These are phyloP conservation scores for Danionella cerebrum DNA, from an alignment of 2,113 vertebrate species.

Conservation along the genomic window DNA sequence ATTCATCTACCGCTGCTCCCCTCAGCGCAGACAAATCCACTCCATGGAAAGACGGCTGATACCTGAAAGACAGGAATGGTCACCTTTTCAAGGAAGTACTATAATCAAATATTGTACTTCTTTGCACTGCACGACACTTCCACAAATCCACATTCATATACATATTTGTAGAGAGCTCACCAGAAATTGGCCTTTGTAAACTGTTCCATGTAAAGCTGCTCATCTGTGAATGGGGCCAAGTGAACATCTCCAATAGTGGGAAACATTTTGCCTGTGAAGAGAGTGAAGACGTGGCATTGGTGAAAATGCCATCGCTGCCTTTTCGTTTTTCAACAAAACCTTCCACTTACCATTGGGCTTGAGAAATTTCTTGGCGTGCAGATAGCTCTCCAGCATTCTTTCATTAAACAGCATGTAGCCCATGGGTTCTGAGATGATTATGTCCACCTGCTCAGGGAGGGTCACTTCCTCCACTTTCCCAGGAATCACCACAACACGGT, in stretches of 20 bases:
- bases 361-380: constrained; percentile 95
- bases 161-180: constrained; percentile 57
- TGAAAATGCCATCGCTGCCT: too few relatives aligned
- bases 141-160: background rate
- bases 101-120: background rate
- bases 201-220: constrained; percentile 98
- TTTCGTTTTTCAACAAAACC: background rate
- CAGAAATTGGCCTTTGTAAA: constrained; percentile 98
- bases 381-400: constrained; percentile 93
- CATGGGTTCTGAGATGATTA: constrained; percentile 96
- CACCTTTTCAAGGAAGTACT: background rate
- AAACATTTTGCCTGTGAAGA: constrained; percentile 85
- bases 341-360: constrained; percentile 76
- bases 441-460: constrained; percentile 88
- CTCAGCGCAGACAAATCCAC: constrained; percentile 87
- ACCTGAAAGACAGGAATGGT: constrained; percentile 61
- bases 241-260: constrained; percentile 93
- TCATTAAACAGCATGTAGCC: constrained; percentile 98
- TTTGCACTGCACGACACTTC: background rate
- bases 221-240: constrained; percentile 90
- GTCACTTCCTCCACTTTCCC: constrained; percentile 93
- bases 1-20: constrained; percentile 89
- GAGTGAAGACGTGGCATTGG: background rate
- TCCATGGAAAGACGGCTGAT: constrained; percentile 94
- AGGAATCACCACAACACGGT: constrained; percentile 85